Evolutionary conservation across 2,113 vertebrate genomes (phyloP), one percentile per base, ranked within the genome.

Genomic region (Psittacara wagleri): DNA sequence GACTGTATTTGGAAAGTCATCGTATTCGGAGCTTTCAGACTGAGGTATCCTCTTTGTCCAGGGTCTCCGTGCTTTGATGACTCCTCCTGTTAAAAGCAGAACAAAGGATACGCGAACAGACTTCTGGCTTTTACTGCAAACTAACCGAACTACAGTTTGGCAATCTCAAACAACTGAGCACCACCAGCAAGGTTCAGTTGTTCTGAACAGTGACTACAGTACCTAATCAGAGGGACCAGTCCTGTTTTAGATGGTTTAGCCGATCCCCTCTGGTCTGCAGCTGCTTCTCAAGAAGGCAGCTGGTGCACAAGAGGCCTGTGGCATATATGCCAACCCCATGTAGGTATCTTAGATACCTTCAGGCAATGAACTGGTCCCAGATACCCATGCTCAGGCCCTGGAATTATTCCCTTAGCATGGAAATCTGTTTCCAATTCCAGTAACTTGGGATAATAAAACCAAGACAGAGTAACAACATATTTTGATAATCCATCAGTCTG

Each of bases 31-130:
- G 64, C 69, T 64, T 92, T 97, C 92, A 97, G 48, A 96, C 43
- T 0, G 46, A 81, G 29, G 64, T 69, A 46, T 54, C 39, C 48
- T 85, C 67, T 85, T 54, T 31, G 5, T 76, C 85, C 85, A 94
- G 46, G 55, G 90, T 95, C 41, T 92, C 90, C 27, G 63, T 87
- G 55, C 89, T 96, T 62, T 90, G 80, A 43, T 96, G 76, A 86
- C 66, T 94, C 44, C 68, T 96, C 81, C 96, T 97, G 92, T 92
- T 68, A 68, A 89, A 90, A 88, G 72, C 48, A 92, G 49, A 89
- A 66, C 29, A 91, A 69, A 87, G 7, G 2, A 35, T 1, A 55
- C 0, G 1, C 83, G 74, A 94, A 46, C 27, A 69, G 66, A 63
- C 8, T 57, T 75, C 37, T 72, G 27, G 17, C 35, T 86, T 74